Conservation (phyloP, 1,140 invertebrate genomes). For the Caenorhabditis inopinata region DNA sequence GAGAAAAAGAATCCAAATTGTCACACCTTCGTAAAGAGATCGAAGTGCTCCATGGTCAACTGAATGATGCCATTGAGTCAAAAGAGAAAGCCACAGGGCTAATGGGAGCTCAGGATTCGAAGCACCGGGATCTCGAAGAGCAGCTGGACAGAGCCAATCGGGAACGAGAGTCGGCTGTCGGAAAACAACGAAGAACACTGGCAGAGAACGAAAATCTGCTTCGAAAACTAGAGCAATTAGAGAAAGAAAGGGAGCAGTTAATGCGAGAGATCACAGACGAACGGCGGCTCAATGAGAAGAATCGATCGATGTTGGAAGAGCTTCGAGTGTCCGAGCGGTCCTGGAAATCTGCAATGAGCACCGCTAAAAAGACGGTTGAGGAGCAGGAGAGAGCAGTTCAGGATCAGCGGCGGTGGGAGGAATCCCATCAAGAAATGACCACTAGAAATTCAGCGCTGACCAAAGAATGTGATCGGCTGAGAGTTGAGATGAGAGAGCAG, state of each 20-base stretch:
- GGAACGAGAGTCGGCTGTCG: background rate
- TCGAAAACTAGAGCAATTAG: slow-evolving; percentile 9
- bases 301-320: background rate
- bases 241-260: slow-evolving; percentile 1
- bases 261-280: slow-evolving; percentile 20
- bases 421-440: slow-evolving; percentile 1
- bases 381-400: background rate
- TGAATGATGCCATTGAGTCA: background rate
- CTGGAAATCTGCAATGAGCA: background rate
- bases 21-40: slow-evolving; percentile 33
- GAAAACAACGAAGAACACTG: background rate
- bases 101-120: slow-evolving; percentile 5
- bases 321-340: background rate
- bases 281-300: background rate
- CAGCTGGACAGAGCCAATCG: slow-evolving; percentile 11
- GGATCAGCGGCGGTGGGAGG: background rate
- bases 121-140: slow-evolving; percentile 20
- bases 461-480: background rate
- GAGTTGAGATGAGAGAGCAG: slow-evolving; percentile 17
- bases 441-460: background rate
- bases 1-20: slow-evolving; percentile 42
- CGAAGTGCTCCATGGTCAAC: background rate
- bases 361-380: background rate
- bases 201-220: slow-evolving; percentile 5
- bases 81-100: background rate